Conservation (phyloP, 2,888 invertebrate species). For the Aphidius colemani region DNA sequence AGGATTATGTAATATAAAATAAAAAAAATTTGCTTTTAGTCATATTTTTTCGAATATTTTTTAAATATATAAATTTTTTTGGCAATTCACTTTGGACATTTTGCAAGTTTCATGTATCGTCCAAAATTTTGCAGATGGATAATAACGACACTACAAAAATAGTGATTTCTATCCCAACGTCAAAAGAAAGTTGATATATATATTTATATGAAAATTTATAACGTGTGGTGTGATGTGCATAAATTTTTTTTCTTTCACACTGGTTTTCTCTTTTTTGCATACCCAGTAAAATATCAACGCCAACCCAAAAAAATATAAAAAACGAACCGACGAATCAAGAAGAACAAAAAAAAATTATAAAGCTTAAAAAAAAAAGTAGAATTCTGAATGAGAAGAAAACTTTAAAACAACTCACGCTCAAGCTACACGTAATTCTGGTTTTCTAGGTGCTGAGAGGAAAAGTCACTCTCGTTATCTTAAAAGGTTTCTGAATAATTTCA, state of each 20-base stretch:
- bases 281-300: constrained; percentile 14
- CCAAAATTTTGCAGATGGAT: constrained; percentile 15
- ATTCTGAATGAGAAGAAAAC: constrained; percentile 22
- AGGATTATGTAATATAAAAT: constrained; percentile 7
- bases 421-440: constrained; percentile 34
- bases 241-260: constrained; percentile 34
- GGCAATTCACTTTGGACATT: not conserved
- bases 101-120: constrained; percentile 19
- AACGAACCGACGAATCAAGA: constrained; percentile 23
- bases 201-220: constrained; percentile 41
- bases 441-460: constrained; percentile 26
- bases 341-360: constrained; percentile 19
- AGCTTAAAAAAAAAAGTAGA: constrained; percentile 16
- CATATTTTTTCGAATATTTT: not conserved
- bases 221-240: constrained; percentile 40
- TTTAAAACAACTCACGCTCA: constrained; percentile 35
- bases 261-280: constrained; percentile 10
- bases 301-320: constrained; percentile 27
- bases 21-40: constrained; percentile 17
- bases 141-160: constrained; percentile 14
- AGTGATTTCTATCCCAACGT: constrained; percentile 20
- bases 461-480: constrained; percentile 29
- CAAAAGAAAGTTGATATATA: constrained; percentile 33
- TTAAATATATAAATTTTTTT: constrained; percentile 2
- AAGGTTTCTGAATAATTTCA: constrained; percentile 27